Evolutionary conservation across 2,797 vertebrate genomes (phyloP).

Genomic region (Darevskia nairensis): DNA sequence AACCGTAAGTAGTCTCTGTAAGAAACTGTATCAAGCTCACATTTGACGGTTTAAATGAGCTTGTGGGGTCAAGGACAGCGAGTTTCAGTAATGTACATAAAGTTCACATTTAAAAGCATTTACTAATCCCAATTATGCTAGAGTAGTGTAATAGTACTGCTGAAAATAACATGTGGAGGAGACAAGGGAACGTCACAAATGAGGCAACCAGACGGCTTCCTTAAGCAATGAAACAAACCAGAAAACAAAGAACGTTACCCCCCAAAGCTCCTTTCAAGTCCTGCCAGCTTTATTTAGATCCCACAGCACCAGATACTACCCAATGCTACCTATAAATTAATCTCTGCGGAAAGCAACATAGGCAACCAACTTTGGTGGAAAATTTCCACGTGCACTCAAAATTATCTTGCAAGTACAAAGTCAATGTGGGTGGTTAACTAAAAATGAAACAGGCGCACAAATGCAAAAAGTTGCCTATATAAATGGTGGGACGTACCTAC

Average conservation of each 20-base stretch:
- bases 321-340: neutral
- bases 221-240: neutral
- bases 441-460: neutral
- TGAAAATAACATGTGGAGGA: neutral
- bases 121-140: neutral
- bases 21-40: neutral
- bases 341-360: neutral
- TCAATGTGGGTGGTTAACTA: neutral
- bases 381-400: neutral
- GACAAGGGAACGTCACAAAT: neutral
- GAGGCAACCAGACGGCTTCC: neutral
- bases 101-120: constrained; percentile 16
- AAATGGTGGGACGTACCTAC: neutral
- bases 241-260: neutral
- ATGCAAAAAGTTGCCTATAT: neutral
- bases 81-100: constrained; percentile 1
- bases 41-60: constrained; percentile 32
- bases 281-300: neutral
- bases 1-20: neutral
- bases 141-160: constrained; percentile 14
- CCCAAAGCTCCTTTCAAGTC: neutral
- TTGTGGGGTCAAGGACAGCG: neutral
- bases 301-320: neutral
- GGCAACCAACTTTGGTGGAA: neutral
- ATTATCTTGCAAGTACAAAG: neutral